Evolutionary conservation across 2,113 vertebrate species (phyloP).

Genomic region (Camelus bactrianus): DNA sequence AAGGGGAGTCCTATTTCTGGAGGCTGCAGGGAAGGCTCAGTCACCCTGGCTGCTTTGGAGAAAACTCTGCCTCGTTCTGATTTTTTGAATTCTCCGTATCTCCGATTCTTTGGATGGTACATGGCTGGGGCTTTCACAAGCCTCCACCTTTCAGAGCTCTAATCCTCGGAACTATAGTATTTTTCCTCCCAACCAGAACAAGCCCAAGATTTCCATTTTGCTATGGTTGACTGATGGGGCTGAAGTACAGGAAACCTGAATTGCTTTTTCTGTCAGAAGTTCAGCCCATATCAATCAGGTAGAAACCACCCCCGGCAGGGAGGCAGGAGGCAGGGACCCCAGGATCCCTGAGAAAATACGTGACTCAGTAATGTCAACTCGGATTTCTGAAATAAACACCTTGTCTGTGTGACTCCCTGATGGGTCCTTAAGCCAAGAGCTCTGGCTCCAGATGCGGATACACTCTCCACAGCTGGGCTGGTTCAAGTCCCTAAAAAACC

Average conservation of each 20-base stretch:
- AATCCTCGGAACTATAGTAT: background rate
- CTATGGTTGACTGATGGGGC: background rate
- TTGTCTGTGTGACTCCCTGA: background rate
- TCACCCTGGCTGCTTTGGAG: background rate
- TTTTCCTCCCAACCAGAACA: background rate
- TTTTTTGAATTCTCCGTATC: background rate
- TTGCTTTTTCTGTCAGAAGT: background rate
- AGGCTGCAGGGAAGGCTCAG: background rate
- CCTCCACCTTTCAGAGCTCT: background rate
- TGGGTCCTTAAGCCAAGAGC: background rate
- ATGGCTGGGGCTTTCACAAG: background rate
- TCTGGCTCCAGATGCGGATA: background rate
- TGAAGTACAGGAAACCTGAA: background rate
- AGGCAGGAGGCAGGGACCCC: background rate
- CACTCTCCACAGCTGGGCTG: background rate
- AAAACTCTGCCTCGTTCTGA: background rate
- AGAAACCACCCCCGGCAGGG: background rate
- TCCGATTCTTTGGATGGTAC: background rate
- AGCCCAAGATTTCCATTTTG: conserved; percentile 16
- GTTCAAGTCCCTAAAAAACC: background rate
- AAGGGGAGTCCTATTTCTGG: background rate
- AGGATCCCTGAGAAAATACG: background rate
- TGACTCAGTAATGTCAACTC: background rate
- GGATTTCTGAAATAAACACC: conserved; percentile 28
- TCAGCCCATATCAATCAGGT: background rate